A percentile compares a stretch with the other conserved stretches of the same genome.
These are phyloP conservation scores for Cosmorhoe ocellata DNA, from an alignment of 2,888 invertebrate species.

Conservation along the genomic window DNA sequence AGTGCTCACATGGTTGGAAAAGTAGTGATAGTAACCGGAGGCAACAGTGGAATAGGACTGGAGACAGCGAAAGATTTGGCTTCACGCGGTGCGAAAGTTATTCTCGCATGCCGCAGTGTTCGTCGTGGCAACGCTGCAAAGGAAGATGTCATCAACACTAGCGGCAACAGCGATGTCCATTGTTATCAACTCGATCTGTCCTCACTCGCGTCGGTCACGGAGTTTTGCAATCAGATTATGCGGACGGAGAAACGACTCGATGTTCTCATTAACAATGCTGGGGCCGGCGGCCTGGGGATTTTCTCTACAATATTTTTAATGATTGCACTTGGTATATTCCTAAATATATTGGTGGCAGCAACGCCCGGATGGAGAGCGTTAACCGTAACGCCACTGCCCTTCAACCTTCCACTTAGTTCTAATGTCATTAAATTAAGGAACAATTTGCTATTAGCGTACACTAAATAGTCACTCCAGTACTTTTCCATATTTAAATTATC, in stretches of 20 bases:
- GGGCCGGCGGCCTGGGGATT: slow-evolving; percentile 69
- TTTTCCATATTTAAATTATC: slow-evolving; percentile 77
- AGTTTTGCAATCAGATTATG: slow-evolving; percentile 81
- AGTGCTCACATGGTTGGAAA: slow-evolving; percentile 75
- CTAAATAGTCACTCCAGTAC: slow-evolving; percentile 76
- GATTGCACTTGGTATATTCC: slow-evolving; percentile 79
- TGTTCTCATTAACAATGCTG: slow-evolving; percentile 84
- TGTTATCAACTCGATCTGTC: slow-evolving; percentile 67
- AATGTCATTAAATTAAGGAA: slow-evolving; percentile 85
- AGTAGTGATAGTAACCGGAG: slow-evolving; percentile 73
- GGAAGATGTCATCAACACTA: slow-evolving; percentile 61
- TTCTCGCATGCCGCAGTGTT: slow-evolving; percentile 76
- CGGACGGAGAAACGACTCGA: slow-evolving; percentile 76
- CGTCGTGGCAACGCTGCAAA: slow-evolving; percentile 62
- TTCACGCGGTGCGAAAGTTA: slow-evolving; percentile 74
- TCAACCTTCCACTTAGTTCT: slow-evolving; percentile 82
- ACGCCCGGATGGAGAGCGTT: slow-evolving; percentile 88
- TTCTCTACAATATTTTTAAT: slow-evolving; percentile 54
- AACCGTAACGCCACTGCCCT: slow-evolving; percentile 85
- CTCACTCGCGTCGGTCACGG: slow-evolving; percentile 73
- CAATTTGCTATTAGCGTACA: slow-evolving; percentile 82
- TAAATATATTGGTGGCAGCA: slow-evolving; percentile 84
- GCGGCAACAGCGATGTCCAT: slow-evolving; percentile 63
- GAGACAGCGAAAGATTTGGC: slow-evolving; percentile 80
- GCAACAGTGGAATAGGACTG: slow-evolving; percentile 77